phyloP scores from a whole-genome alignment of 2,888 invertebrate genomes.

The Aplocera efformata region DNA sequence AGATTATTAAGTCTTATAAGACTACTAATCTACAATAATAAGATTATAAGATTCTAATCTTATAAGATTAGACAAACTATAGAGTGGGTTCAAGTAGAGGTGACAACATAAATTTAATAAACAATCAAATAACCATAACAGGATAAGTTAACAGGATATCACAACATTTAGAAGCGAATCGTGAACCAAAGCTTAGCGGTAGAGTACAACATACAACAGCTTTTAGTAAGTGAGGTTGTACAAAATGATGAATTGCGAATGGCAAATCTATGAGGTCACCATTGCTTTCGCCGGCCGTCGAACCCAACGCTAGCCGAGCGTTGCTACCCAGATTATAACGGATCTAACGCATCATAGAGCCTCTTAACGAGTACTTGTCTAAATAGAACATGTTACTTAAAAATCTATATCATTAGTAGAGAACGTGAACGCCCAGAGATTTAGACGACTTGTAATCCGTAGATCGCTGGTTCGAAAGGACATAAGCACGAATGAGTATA shows the following conservation, averaged over 20 bases:
- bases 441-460: too few relatives aligned
- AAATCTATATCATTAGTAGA: slow-evolving; percentile 36
- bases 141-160: background rate
- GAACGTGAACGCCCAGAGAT: too few relatives aligned
- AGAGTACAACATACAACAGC: slow-evolving; percentile 34
- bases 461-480: too few relatives aligned
- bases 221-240: slow-evolving; percentile 51
- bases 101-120: too few relatives aligned
- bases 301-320: slow-evolving; percentile 59
- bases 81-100: too few relatives aligned
- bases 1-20: too few relatives aligned
- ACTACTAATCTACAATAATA: too few relatives aligned
- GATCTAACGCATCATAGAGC: slow-evolving; percentile 44
- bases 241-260: slow-evolving; percentile 72
- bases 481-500: too few relatives aligned
- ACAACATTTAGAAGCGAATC: slow-evolving; percentile 12
- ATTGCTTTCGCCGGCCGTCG: slow-evolving; percentile 71
- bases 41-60: too few relatives aligned
- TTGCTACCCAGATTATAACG: slow-evolving; percentile 68
- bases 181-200: slow-evolving; percentile 19
- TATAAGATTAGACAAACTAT: too few relatives aligned
- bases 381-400: slow-evolving; percentile 44
- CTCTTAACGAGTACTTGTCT: slow-evolving; percentile 43
- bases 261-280: slow-evolving; percentile 67
- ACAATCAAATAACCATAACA: too few relatives aligned